phyloP scores from a whole-genome alignment of 2,797 vertebrate species.

The Onychomys leucogaster region DNA sequence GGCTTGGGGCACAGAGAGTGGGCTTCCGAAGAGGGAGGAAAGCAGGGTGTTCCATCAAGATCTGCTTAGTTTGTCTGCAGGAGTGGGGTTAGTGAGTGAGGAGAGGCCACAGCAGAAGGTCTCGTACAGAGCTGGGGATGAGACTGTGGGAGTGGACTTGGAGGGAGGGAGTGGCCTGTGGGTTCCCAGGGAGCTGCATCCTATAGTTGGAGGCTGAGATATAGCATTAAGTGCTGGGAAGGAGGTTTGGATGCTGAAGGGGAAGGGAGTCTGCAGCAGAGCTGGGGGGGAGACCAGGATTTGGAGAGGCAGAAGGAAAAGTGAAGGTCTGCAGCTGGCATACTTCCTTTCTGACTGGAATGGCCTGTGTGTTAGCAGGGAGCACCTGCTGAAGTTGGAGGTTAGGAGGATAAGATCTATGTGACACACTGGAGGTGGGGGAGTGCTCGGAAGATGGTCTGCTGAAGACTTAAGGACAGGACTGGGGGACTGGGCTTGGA shows the following conservation, averaged over 20 bases:
- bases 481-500: not conserved
- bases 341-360: too few species aligned
- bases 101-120: not conserved
- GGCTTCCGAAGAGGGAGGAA: not conserved
- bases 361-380: not conserved
- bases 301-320: not conserved
- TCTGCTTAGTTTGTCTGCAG: not conserved
- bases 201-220: not conserved
- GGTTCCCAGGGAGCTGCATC: too few species aligned
- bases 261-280: not conserved
- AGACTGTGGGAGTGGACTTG: not conserved
- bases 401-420: not conserved
- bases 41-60: not conserved
- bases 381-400: not conserved
- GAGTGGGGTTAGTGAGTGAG: not conserved
- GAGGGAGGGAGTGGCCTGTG: not conserved
- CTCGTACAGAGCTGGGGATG: not conserved
- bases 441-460: not conserved
- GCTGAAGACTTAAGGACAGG: too few species aligned
- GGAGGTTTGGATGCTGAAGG: not conserved
- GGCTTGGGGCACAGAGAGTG: not conserved
- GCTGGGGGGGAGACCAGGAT: not conserved
- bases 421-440: not conserved
- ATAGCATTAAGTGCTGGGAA: too few species aligned
- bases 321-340: not conserved